Conservation (phyloP, 2,888 invertebrate genomes). For the Temnothorax rugatulus region DNA sequence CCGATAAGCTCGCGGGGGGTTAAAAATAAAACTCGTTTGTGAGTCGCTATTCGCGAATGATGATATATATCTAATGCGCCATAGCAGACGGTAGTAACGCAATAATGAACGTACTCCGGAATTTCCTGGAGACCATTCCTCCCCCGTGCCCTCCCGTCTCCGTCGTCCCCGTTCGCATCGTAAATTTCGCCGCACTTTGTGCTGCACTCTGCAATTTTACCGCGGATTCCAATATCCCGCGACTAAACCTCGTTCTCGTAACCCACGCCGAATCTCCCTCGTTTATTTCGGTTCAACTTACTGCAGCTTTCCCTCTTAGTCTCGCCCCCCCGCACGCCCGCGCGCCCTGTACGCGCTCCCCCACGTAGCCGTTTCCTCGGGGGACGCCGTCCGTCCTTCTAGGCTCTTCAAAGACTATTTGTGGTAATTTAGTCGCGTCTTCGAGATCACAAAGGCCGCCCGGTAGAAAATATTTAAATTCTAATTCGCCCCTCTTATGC, state of each 20-base stretch:
- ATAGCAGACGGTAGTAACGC: constrained; percentile 59
- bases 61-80: constrained; percentile 55
- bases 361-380: not conserved
- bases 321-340: not conserved
- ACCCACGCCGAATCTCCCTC: constrained; percentile 66
- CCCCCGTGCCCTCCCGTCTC: not conserved
- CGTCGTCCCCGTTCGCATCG: constrained; percentile 30
- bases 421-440: constrained; percentile 70
- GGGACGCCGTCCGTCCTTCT: constrained; percentile 28
- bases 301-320: constrained; percentile 49
- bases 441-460: constrained; percentile 56
- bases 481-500: constrained; percentile 65
- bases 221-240: constrained; percentile 61
- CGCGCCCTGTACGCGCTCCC: not conserved
- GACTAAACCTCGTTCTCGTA: constrained; percentile 66
- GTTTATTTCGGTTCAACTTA: constrained; percentile 75
- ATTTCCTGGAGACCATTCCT: constrained; percentile 56
- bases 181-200: constrained; percentile 56
- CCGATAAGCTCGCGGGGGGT: constrained; percentile 32
- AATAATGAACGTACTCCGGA: constrained; percentile 67
- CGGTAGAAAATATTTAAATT: constrained; percentile 68
- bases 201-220: constrained; percentile 59
- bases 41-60: constrained; percentile 30
- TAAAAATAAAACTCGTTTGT: constrained; percentile 49
- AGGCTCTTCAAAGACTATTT: constrained; percentile 70